Percentiles rank a stretch among this genome's conserved stretches.
phyloP scores from a whole-genome alignment of 2,113 vertebrate genomes.

The Bubo bubo region DNA sequence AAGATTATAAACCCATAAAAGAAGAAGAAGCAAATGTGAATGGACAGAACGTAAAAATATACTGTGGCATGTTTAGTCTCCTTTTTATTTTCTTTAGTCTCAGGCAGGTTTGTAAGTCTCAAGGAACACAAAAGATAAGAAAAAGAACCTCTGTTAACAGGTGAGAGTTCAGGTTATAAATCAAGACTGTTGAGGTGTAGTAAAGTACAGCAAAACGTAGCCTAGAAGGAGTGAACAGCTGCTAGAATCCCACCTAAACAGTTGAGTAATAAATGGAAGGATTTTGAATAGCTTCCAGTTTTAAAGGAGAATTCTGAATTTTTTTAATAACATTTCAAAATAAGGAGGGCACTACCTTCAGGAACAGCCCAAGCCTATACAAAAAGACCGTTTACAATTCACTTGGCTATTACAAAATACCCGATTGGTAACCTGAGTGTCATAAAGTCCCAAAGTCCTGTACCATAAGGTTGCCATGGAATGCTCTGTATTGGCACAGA shows the following conservation, averaged over 20 bases:
- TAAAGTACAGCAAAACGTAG: rapidly evolving
- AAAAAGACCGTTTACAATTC: not conserved
- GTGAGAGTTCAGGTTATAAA: not conserved
- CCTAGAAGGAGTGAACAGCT: not conserved
- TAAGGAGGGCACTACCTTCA: not conserved
- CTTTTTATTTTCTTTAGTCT: not conserved
- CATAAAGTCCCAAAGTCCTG: not conserved
- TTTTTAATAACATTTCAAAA: not conserved
- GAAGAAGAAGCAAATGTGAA: not conserved
- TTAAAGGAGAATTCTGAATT: not conserved
- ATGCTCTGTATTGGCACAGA: not conserved
- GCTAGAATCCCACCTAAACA: not conserved
- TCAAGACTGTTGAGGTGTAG: not conserved
- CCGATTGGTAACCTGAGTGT: rapidly evolving
- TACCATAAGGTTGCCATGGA: not conserved
- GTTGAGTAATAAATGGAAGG: not conserved
- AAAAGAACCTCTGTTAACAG: not conserved
- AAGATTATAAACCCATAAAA: not conserved
- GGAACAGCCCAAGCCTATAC: not conserved
- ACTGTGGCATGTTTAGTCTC: not conserved
- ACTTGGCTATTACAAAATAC: not conserved
- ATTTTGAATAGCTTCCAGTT: not conserved
- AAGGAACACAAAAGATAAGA: not conserved
- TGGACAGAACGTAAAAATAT: not conserved
- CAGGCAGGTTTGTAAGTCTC: not conserved